These are phyloP conservation scores for Catocala sponsa DNA, from an alignment of 2,888 invertebrate genomes.

Conservation along the genomic window DNA sequence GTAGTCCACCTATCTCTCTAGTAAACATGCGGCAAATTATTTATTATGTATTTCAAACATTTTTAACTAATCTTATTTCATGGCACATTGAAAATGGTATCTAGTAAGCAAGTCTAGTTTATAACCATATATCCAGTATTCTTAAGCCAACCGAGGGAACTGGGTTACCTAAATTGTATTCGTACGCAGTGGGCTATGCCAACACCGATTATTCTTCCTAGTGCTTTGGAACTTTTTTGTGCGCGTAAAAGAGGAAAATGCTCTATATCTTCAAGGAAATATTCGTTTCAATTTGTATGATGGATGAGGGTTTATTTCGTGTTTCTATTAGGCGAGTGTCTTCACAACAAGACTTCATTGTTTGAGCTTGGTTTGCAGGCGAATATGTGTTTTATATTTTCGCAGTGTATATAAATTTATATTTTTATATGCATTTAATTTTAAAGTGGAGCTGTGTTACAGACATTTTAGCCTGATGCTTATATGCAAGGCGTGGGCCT, in stretches of 20 bases:
- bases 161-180: conserved; percentile 6
- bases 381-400: too few species aligned
- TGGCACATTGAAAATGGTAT: too few species aligned
- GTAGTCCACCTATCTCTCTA: too few species aligned
- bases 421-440: too few species aligned
- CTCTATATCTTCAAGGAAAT: conserved; percentile 2
- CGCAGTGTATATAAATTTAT: too few species aligned
- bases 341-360: not conserved
- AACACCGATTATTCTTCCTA: not conserved
- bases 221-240: not conserved
- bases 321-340: conserved; percentile 5
- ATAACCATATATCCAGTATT: not conserved
- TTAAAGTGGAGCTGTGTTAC: too few species aligned
- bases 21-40: too few species aligned
- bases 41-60: too few species aligned
- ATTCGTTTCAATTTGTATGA: conserved; percentile 9
- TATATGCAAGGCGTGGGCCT: too few species aligned
- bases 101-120: too few species aligned
- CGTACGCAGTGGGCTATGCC: not conserved
- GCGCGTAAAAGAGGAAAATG: conserved; percentile 1
- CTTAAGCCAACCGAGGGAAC: not conserved
- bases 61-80: too few species aligned
- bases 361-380: not conserved
- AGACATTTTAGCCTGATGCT: too few species aligned
- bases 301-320: conserved; percentile 4